Percentiles rank a stretch among this genome's conserved stretches.
Conservation (phyloP, 1,140 invertebrate genomes). For the Cephus cinctus region DNA sequence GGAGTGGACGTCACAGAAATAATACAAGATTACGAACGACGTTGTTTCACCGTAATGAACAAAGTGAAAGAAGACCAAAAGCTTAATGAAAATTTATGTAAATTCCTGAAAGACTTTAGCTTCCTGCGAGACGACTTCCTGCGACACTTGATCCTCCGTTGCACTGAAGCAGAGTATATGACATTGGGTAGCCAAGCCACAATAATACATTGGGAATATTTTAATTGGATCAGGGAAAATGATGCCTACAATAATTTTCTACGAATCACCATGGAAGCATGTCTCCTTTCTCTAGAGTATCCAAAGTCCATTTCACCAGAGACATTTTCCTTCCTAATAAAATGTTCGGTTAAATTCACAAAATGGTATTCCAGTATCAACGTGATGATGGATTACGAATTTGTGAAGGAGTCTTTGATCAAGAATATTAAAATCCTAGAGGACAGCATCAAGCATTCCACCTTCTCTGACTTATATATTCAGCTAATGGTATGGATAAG, state of each 20-base stretch:
- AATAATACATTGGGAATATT: constrained; percentile 16
- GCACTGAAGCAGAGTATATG: constrained; percentile 26
- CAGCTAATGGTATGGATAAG: constrained; percentile 11
- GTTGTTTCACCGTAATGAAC: constrained; percentile 28
- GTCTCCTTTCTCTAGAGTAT: constrained; percentile 33
- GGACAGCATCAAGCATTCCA: constrained; percentile 18
- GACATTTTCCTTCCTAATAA: constrained; percentile 20
- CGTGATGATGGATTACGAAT: constrained; percentile 1
- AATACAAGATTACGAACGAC: constrained; percentile 35
- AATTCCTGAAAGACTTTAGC: constrained; percentile 12
- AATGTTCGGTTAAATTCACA: constrained; percentile 18
- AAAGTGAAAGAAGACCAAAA: constrained; percentile 1
- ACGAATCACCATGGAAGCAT: constrained; percentile 33
- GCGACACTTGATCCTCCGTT: constrained; percentile 32
- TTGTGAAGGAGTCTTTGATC: constrained; percentile 14
- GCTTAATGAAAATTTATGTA: neutral
- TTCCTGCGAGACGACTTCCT: constrained; percentile 29
- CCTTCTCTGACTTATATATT: constrained; percentile 16
- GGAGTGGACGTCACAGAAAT: constrained; percentile 20
- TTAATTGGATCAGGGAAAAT: constrained; percentile 21
- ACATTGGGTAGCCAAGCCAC: constrained; percentile 17
- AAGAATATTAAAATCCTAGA: constrained; percentile 16
- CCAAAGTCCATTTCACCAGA: constrained; percentile 13
- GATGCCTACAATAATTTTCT: constrained; percentile 28
- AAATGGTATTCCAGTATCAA: constrained; percentile 10